phyloP scores from a whole-genome alignment of 2,888 invertebrate species.

The Uropetala carovei region DNA sequence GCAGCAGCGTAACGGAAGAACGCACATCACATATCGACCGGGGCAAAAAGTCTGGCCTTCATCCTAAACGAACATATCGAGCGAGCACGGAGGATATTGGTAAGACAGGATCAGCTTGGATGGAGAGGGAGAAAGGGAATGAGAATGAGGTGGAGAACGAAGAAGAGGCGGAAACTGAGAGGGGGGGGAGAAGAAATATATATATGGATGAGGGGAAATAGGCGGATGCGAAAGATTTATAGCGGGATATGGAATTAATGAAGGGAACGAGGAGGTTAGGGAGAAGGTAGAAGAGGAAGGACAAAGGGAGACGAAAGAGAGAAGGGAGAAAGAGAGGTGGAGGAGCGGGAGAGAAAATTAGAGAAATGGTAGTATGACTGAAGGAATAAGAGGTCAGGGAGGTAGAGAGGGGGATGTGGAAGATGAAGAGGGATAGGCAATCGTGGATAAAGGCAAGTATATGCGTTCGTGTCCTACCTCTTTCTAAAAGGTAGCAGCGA shows the following conservation, averaged over 20 bases:
- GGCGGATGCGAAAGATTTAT: background rate
- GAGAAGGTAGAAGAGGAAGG: background rate
- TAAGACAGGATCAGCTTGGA: background rate
- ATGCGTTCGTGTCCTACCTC: no score
- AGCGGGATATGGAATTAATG: no score
- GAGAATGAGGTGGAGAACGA: background rate
- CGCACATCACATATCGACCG: background rate
- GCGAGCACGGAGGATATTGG: background rate
- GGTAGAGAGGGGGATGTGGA: no score
- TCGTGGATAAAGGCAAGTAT: no score
- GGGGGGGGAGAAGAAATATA: background rate
- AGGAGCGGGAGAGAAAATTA: background rate
- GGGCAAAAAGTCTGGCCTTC: background rate
- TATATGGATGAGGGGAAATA: no score
- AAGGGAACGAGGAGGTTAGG: background rate
- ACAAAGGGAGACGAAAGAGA: background rate
- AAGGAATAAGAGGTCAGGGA: no score
- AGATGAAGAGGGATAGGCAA: no score
- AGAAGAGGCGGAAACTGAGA: background rate
- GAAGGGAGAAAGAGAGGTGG: background rate
- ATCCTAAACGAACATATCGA: background rate
- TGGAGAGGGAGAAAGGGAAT: background rate
- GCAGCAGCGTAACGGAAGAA: background rate
- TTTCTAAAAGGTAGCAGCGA: no score
- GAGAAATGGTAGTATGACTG: no score